Evolutionary conservation across 1,140 invertebrate species (phyloP).

Genomic region (Caenorhabditis tropicalis): DNA sequence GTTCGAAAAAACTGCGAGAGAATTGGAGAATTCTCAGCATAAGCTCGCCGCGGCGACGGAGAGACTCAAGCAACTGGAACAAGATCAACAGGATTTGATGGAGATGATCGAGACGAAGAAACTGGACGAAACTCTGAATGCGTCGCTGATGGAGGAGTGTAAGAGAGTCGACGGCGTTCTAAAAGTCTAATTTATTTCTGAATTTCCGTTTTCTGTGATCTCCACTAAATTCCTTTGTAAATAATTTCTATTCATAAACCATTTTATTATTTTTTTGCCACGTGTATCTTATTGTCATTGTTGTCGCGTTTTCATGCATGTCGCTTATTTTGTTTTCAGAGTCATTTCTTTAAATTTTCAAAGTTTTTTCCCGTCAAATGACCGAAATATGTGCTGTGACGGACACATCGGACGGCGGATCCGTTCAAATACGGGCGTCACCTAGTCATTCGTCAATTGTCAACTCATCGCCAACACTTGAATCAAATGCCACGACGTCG

Average conservation of each 20-base stretch:
- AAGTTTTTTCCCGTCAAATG: not conserved
- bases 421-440: not conserved
- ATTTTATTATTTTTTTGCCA: no score
- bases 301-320: no score
- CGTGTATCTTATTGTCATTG: not conserved
- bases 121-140: not conserved
- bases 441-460: not conserved
- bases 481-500: slow-evolving; percentile 7
- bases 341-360: not conserved
- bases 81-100: not conserved
- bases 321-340: no score
- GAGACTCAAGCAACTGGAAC: no score
- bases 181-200: not conserved
- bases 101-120: not conserved
- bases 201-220: not conserved
- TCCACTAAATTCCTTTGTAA: not conserved
- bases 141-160: not conserved
- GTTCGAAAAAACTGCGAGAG: not conserved
- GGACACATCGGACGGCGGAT: not conserved
- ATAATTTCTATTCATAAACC: not conserved
- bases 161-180: not conserved
- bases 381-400: not conserved
- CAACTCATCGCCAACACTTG: not conserved
- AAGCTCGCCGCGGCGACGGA: no score
- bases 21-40: not conserved